Evolutionary conservation across 2,888 invertebrate species (phyloP).

Genomic region (Lypha dubia): DNA sequence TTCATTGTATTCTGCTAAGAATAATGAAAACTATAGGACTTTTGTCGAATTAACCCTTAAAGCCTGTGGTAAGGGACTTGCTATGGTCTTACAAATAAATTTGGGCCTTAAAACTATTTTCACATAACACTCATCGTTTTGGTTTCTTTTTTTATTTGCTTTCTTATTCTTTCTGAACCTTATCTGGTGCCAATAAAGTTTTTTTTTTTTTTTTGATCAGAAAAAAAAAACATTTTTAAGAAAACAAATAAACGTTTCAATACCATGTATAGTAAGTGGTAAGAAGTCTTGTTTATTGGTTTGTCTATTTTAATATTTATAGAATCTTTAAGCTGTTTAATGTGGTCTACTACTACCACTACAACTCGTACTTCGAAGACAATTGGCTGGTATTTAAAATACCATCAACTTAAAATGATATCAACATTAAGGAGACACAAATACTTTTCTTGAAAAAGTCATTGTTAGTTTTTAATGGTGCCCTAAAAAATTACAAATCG

Average conservation of each 20-base stretch:
- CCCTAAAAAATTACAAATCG: too few relatives aligned
- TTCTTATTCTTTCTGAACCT: slow-evolving; percentile 20
- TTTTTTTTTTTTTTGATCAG: slow-evolving; percentile 30
- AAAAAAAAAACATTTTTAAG: slow-evolving; percentile 4
- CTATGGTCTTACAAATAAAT: slow-evolving; percentile 27
- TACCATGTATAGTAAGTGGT: slow-evolving; percentile 17
- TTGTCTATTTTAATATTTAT: slow-evolving; percentile 52
- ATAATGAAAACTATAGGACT: slow-evolving; percentile 40
- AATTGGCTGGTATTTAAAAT: slow-evolving; percentile 49
- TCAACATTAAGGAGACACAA: neutral
- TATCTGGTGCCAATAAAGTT: slow-evolving; percentile 71
- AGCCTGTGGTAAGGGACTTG: slow-evolving; percentile 22
- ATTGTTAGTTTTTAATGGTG: too few relatives aligned
- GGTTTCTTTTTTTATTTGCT: neutral
- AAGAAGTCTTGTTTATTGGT: slow-evolving; percentile 48
- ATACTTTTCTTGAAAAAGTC: neutral
- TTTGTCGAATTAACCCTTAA: slow-evolving; percentile 52
- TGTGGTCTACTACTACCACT: slow-evolving; percentile 17
- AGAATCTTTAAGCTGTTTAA: slow-evolving; percentile 38
- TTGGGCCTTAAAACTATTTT: slow-evolving; percentile 63
- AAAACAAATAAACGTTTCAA: slow-evolving; percentile 38
- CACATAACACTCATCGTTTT: slow-evolving; percentile 56
- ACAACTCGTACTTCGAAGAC: slow-evolving; percentile 53
- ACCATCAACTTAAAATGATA: slow-evolving; percentile 57
- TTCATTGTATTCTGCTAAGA: slow-evolving; percentile 32